Conservation (phyloP, 2,113 vertebrate species). For the Megaceryle torquata region DNA sequence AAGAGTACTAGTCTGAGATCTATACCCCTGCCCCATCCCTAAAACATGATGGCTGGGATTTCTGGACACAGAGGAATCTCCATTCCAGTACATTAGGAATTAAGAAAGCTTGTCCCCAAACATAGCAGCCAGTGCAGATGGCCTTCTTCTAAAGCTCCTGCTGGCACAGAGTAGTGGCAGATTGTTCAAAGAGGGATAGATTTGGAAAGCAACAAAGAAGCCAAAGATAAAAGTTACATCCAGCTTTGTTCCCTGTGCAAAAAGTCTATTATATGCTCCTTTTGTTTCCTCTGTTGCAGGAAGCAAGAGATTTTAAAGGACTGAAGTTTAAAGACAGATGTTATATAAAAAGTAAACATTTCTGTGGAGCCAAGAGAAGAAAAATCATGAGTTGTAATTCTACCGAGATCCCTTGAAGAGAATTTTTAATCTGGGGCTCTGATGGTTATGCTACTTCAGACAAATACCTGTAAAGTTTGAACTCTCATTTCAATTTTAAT, state of each 20-base stretch:
- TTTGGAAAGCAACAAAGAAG: neutral
- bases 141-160: neutral
- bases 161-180: neutral
- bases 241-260: constrained; percentile 9
- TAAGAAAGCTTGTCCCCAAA: neutral
- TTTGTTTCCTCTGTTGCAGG: neutral
- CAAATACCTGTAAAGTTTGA: neutral
- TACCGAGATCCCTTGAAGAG: neutral
- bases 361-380: too few relatives aligned
- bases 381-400: neutral
- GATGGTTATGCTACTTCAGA: neutral
- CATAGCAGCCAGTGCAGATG: neutral
- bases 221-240: constrained; percentile 10
- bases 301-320: constrained; percentile 1
- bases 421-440: neutral
- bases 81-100: neutral
- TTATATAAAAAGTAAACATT: constrained; percentile 4
- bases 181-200: neutral
- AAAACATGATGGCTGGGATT: neutral
- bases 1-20: neutral
- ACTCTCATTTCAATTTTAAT: neutral
- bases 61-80: neutral
- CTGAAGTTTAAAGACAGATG: neutral
- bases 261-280: neutral
- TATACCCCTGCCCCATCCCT: too few relatives aligned